Conservation (phyloP, 2,797 vertebrate species). For the Holocentrus rufus region DNA sequence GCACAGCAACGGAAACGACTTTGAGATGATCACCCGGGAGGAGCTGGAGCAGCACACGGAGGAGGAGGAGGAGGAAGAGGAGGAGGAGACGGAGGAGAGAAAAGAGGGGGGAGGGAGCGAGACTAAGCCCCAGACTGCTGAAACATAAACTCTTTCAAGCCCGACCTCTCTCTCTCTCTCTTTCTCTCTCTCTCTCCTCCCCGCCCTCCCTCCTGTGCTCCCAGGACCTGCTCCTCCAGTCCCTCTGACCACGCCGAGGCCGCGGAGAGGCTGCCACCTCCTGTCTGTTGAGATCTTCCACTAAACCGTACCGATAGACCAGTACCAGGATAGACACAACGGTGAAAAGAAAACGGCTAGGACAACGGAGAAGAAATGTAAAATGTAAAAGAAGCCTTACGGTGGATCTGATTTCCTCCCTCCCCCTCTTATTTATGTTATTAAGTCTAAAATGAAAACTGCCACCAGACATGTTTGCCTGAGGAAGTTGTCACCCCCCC, state of each 20-base stretch:
- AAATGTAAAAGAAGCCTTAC: slow-evolving; percentile 65
- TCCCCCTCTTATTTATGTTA: slow-evolving; percentile 58
- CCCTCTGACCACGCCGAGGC: slow-evolving; percentile 45
- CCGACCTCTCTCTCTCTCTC: too few species aligned
- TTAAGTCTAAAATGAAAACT: slow-evolving; percentile 43
- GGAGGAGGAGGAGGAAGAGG: slow-evolving; percentile 86
- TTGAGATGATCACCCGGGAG: slow-evolving; percentile 99
- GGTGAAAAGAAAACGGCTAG: slow-evolving; percentile 60
- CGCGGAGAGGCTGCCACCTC: slow-evolving; percentile 80
- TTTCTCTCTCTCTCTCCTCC: slow-evolving; percentile 48
- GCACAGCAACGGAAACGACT: slow-evolving; percentile 99
- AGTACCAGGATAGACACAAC: slow-evolving; percentile 58
- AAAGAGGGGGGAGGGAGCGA: slow-evolving; percentile 71
- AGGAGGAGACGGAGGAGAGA: slow-evolving; percentile 79
- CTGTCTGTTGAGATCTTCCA: slow-evolving; percentile 84
- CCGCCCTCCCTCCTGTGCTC: slow-evolving; percentile 62
- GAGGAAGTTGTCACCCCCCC: slow-evolving; percentile 57
- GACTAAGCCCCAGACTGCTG: slow-evolving; percentile 83
- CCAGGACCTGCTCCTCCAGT: slow-evolving; percentile 69
- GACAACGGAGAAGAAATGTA: slow-evolving; percentile 58
- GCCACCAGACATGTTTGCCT: slow-evolving; percentile 58
- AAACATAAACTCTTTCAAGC: slow-evolving; percentile 86
- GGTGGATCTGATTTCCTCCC: slow-evolving; percentile 64
- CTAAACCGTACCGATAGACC: slow-evolving; percentile 65
- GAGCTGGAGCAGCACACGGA: slow-evolving; percentile 99